Conservation (phyloP, 2,888 invertebrate genomes). For the Troglohyphantes excavatus region DNA sequence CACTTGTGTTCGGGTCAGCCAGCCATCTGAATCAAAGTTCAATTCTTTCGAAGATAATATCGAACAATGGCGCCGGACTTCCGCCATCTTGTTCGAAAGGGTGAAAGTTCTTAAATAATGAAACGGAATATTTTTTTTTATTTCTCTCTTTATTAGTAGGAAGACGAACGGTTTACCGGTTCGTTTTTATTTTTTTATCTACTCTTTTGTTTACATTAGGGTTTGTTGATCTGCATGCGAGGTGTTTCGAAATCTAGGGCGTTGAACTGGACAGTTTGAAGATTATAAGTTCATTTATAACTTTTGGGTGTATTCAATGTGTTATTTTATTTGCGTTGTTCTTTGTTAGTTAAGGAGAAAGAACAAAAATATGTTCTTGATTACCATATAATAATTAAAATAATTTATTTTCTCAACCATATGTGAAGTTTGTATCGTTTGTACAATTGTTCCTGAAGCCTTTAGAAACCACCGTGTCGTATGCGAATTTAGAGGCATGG, state of each 20-base stretch:
- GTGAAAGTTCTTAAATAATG: slow-evolving; percentile 15
- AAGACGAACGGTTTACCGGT: slow-evolving; percentile 10
- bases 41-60: slow-evolving; percentile 40
- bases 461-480: no score
- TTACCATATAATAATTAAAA: no score
- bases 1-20: slow-evolving; percentile 60
- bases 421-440: no score
- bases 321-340: no score
- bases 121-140: background rate
- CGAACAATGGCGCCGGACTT: slow-evolving; percentile 53
- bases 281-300: no score
- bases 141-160: background rate
- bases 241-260: background rate
- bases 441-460: no score
- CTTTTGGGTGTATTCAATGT: no score
- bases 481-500: no score
- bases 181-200: background rate
- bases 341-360: no score
- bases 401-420: no score
- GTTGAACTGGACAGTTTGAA: slow-evolving; percentile 15
- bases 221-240: slow-evolving; percentile 35
- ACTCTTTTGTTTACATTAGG: background rate
- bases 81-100: slow-evolving; percentile 42
- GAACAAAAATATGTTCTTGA: no score
- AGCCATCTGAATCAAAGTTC: slow-evolving; percentile 68